Conservation (phyloP, 2,888 invertebrate species). For the Ornithoptera priamus region DNA sequence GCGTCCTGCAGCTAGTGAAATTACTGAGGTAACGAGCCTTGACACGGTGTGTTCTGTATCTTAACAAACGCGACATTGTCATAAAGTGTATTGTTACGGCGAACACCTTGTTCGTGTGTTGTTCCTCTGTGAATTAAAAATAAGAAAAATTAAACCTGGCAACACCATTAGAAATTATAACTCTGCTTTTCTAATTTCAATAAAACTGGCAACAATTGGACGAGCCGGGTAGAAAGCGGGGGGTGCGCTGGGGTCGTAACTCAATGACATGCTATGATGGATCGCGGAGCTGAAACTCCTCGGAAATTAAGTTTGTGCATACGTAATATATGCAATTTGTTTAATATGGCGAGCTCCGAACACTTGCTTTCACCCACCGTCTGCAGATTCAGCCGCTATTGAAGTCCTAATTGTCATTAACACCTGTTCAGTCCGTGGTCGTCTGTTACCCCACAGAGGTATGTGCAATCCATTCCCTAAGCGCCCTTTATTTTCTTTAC, state of each 20-base stretch:
- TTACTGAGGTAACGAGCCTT: too few relatives aligned
- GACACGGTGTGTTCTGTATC: too few relatives aligned
- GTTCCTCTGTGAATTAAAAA: too few relatives aligned
- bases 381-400: background rate
- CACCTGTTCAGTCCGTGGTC: too few relatives aligned
- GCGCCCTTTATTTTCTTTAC: too few relatives aligned
- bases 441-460: too few relatives aligned
- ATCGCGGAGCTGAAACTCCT: conserved; percentile 38
- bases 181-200: conserved; percentile 37
- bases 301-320: conserved; percentile 27
- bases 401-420: background rate
- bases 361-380: background rate
- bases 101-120: too few relatives aligned
- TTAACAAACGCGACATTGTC: too few relatives aligned
- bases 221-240: conserved; percentile 34
- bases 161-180: conserved; percentile 8
- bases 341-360: conserved; percentile 12
- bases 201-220: conserved; percentile 40
- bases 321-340: conserved; percentile 28
- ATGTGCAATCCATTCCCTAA: too few relatives aligned
- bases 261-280: conserved; percentile 43
- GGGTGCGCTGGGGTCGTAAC: conserved; percentile 38
- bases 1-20: too few relatives aligned
- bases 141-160: background rate
- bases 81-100: too few relatives aligned